A percentile compares a stretch with the other conserved stretches of the same genome.
phyloP scores from a whole-genome alignment of 2,113 vertebrate genomes.

The Cettia cetti region DNA sequence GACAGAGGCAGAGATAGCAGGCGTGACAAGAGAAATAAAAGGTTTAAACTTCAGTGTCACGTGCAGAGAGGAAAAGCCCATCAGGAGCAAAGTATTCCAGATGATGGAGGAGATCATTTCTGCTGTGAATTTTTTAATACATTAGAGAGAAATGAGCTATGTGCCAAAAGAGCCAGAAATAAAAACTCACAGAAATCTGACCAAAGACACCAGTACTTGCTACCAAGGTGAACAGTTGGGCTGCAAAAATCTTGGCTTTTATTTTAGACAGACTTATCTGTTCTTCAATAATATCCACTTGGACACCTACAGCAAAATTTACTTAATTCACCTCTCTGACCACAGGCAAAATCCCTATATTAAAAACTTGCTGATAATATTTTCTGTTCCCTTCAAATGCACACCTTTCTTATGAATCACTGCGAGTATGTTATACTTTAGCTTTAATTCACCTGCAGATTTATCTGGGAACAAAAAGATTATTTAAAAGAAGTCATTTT shows the following conservation, averaged over 20 bases:
- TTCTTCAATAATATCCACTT: not conserved
- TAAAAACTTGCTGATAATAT: not conserved
- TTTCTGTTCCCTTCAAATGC: not conserved
- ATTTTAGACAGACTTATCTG: not conserved
- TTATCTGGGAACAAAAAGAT: slow-evolving; percentile 40
- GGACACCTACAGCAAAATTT: not conserved
- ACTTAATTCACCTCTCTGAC: not conserved
- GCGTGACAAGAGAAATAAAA: not conserved
- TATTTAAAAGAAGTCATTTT: slow-evolving; percentile 28
- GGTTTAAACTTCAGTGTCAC: not conserved
- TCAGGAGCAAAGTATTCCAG: not conserved
- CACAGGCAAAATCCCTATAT: not conserved
- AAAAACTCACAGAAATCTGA: not conserved
- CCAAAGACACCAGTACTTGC: not conserved
- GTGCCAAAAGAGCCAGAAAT: not conserved
- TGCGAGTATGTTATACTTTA: not conserved
- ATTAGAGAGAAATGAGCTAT: not conserved
- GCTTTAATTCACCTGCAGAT: not conserved
- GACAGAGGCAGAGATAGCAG: not conserved
- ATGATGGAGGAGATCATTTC: not conserved
- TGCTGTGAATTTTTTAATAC: not conserved
- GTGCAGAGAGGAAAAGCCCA: not conserved
- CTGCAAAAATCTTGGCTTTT: not conserved
- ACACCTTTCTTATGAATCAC: not conserved
- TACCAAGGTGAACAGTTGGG: not conserved